Percentiles rank a stretch among this genome's conserved stretches.
phyloP scores from a whole-genome alignment of 2,797 vertebrate genomes.

The Ceyx erithaca region DNA sequence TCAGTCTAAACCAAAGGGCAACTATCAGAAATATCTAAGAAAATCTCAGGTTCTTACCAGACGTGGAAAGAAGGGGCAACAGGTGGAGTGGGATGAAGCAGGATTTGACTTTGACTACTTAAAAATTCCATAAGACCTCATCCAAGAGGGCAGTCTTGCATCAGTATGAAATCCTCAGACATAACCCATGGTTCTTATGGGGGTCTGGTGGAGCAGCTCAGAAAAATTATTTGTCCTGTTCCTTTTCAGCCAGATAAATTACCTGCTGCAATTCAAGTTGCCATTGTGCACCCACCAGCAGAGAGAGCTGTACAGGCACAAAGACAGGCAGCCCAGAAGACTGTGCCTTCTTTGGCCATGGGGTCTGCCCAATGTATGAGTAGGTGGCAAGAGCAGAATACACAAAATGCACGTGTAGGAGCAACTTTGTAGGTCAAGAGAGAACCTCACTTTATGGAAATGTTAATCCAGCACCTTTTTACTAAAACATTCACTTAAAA shows the following conservation, averaged over 20 bases:
- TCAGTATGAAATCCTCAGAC: not conserved
- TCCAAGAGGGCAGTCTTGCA: not conserved
- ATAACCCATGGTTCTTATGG: accelerated
- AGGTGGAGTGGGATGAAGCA: not conserved
- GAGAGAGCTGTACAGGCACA: not conserved
- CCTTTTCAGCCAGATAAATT: not conserved
- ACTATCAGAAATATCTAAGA: not conserved
- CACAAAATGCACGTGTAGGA: not conserved
- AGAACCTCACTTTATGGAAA: not conserved
- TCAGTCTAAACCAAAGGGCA: not conserved
- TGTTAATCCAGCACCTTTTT: conserved; percentile 35
- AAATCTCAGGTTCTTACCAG: not conserved
- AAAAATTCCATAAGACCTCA: not conserved
- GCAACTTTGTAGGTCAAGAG: not conserved
- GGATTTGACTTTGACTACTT: not conserved
- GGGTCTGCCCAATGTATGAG: not conserved
- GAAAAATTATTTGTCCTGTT: not conserved
- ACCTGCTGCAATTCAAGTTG: not conserved
- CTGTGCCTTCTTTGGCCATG: accelerated
- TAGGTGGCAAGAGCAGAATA: not conserved
- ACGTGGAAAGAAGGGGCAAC: not conserved
- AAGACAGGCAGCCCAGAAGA: not conserved
- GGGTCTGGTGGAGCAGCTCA: not conserved
- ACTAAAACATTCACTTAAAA: conserved; percentile 24
- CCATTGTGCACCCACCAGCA: not conserved